Evolutionary conservation across 2,797 vertebrate genomes (phyloP).

Genomic region (Leptatherina wallacei): DNA sequence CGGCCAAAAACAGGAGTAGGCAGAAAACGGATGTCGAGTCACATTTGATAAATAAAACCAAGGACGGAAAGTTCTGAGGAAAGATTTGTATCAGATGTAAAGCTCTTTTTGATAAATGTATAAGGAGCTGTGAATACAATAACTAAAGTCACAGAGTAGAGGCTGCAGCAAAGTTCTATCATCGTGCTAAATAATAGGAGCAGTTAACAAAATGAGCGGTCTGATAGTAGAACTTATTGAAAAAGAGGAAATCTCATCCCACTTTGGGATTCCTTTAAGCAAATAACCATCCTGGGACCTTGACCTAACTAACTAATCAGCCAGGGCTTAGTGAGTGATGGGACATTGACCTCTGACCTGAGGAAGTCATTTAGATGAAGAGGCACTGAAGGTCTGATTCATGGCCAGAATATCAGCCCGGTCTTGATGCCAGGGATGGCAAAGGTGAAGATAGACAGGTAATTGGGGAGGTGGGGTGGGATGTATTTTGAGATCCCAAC

Average conservation of each 20-base stretch:
- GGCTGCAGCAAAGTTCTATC: neutral
- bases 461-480: conserved; percentile 56
- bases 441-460: conserved; percentile 73
- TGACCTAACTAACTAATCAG: conserved; percentile 66
- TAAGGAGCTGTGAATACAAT: conserved; percentile 12
- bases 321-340: conserved; percentile 81
- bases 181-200: neutral
- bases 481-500: conserved; percentile 28
- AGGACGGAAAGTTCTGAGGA: conserved; percentile 23
- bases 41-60: conserved; percentile 39
- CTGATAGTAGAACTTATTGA: conserved; percentile 15
- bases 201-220: conserved; percentile 8
- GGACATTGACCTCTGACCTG: conserved; percentile 83
- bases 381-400: conserved; percentile 79
- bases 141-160: neutral
- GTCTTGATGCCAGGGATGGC: conserved; percentile 46
- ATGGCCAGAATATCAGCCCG: conserved; percentile 66
- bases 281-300: conserved; percentile 52
- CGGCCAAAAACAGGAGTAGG: conserved; percentile 9
- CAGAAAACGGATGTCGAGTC: conserved; percentile 55
- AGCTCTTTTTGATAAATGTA: neutral
- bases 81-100: conserved; percentile 16
- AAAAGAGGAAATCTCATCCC: conserved; percentile 32
- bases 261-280: conserved; percentile 29
- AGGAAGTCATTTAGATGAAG: conserved; percentile 83